phyloP scores from a whole-genome alignment of 2,797 vertebrate species.

The Manis pentadactyla region DNA sequence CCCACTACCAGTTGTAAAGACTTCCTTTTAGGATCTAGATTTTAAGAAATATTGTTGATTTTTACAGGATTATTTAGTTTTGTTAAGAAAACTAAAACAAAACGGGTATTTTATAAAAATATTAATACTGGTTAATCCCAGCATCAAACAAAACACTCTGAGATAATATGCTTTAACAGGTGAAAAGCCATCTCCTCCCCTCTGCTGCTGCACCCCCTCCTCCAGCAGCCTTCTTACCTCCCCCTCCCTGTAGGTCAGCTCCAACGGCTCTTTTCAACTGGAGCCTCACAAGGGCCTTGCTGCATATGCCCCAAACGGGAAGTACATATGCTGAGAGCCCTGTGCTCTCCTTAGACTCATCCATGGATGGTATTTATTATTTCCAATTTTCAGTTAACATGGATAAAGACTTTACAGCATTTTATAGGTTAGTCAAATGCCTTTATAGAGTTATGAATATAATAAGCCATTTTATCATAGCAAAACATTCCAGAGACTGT shows the following conservation, averaged over 20 bases:
- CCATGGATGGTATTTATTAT: not conserved
- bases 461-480: not conserved
- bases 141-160: not conserved
- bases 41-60: slow-evolving; percentile 10
- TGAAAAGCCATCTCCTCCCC: not conserved
- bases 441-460: not conserved
- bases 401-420: slow-evolving; percentile 21
- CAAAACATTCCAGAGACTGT: slow-evolving; percentile 34
- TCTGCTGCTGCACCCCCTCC: not conserved
- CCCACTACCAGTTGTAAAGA: slow-evolving; percentile 41
- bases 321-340: not conserved
- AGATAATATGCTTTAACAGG: not conserved
- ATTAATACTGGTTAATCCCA: slow-evolving; percentile 6
- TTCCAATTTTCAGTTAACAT: not conserved
- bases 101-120: not conserved
- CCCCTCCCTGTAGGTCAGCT: not conserved
- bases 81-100: slow-evolving; percentile 23
- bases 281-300: not conserved
- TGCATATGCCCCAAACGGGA: not conserved
- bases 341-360: not conserved
- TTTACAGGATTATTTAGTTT: not conserved
- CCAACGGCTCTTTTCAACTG: not conserved
- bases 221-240: not conserved
- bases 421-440: slow-evolving; percentile 45
- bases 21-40: not conserved